phyloP scores from a whole-genome alignment of 2,113 vertebrate genomes.

The Parus major region DNA sequence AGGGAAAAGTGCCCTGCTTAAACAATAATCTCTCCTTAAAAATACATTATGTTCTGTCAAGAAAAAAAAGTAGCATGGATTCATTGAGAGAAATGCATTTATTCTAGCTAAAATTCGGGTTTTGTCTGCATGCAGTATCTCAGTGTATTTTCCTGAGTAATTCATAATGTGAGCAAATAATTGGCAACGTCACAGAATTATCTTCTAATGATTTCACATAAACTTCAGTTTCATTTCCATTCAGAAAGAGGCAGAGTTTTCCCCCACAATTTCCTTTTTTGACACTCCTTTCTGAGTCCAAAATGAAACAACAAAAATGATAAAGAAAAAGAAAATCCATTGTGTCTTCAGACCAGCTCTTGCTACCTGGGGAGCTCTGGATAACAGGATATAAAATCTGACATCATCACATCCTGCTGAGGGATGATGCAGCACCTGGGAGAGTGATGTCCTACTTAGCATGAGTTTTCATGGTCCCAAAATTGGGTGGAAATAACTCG shows the following conservation, averaged over 20 bases:
- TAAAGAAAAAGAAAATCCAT: rapidly evolving
- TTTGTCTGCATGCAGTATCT: background rate
- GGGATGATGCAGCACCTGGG: background rate
- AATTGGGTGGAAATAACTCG: background rate
- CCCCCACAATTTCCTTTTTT: background rate
- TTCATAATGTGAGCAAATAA: background rate
- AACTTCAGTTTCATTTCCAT: background rate
- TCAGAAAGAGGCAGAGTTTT: background rate
- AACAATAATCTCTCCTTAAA: background rate
- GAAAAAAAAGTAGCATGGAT: background rate
- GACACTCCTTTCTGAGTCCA: background rate
- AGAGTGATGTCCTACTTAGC: background rate
- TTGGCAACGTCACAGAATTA: background rate
- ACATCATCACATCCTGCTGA: background rate
- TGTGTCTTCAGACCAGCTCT: background rate
- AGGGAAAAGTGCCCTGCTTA: background rate
- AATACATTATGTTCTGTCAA: background rate
- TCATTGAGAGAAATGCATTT: background rate
- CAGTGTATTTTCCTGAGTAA: background rate
- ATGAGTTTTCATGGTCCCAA: background rate
- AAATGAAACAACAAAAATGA: background rate
- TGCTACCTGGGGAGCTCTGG: background rate
- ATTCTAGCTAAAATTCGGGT: background rate
- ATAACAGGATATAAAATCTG: background rate
- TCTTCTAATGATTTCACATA: background rate